These are phyloP conservation scores for Sclerodermus sp. DNA, from an alignment of 2,888 invertebrate species.

Conservation along the genomic window DNA sequence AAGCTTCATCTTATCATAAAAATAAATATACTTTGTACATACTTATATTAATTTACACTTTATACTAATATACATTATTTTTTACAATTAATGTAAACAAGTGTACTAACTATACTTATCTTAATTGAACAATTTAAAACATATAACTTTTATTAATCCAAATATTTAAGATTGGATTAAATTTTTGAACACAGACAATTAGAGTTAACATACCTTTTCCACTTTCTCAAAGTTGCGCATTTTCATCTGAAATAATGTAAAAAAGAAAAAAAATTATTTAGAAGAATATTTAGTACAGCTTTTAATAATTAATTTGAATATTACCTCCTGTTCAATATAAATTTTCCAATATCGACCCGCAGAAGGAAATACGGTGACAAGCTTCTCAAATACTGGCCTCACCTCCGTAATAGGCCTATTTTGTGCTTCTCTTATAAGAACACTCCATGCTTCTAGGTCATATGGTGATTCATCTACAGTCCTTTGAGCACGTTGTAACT, in stretches of 20 bases:
- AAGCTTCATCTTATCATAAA: slow-evolving; percentile 7
- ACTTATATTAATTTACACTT: no score
- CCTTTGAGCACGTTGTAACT: slow-evolving; percentile 79
- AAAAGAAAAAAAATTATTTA: no score
- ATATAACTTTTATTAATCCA: neutral
- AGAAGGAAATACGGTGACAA: slow-evolving; percentile 93
- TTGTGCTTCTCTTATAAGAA: slow-evolving; percentile 92
- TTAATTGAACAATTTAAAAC: slow-evolving; percentile 30
- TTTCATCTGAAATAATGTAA: slow-evolving; percentile 85
- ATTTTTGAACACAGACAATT: slow-evolving; percentile 35
- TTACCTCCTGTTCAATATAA: slow-evolving; percentile 95
- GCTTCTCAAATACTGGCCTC: slow-evolving; percentile 86
- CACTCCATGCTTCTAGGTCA: slow-evolving; percentile 97
- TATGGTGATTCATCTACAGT: slow-evolving; percentile 86
- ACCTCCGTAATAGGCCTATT: slow-evolving; percentile 86
- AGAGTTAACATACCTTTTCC: slow-evolving; percentile 83
- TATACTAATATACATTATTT: no score
- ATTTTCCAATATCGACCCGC: slow-evolving; percentile 99
- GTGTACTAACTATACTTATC: neutral
- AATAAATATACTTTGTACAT: slow-evolving; percentile 1
- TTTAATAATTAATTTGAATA: slow-evolving; percentile 8
- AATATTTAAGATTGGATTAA: slow-evolving; percentile 21
- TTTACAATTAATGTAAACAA: neutral
- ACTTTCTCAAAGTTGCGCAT: slow-evolving; percentile 96
- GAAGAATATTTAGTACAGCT: neutral